These are phyloP conservation scores for Stramonita haemastoma DNA, from an alignment of 2,888 invertebrate species.

Conservation along the genomic window DNA sequence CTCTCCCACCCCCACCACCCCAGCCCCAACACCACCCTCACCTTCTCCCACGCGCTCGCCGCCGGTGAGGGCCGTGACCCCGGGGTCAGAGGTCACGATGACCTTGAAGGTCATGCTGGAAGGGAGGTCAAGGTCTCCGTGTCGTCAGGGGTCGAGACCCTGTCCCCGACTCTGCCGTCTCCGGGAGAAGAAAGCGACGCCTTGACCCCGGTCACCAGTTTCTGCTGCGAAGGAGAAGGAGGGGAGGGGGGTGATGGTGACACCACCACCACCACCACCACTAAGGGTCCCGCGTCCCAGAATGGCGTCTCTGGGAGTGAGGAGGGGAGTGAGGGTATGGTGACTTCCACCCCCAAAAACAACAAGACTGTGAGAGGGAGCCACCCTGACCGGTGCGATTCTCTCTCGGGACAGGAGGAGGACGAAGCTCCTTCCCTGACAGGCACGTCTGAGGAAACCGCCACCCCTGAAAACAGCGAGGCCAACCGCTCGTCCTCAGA, in stretches of 20 bases:
- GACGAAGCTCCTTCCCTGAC: not conserved
- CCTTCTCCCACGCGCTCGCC: not conserved
- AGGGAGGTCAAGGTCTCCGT: not conserved
- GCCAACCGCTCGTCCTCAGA: not conserved
- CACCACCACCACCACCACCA: too few species aligned
- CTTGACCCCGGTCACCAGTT: constrained; percentile 34
- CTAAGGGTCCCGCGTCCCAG: not conserved
- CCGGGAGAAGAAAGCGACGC: constrained; percentile 23
- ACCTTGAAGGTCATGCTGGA: not conserved
- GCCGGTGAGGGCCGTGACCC: not conserved
- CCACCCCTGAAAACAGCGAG: not conserved
- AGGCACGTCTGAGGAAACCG: not conserved
- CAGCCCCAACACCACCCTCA: not conserved
- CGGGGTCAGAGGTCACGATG: not conserved
- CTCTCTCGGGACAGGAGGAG: not conserved
- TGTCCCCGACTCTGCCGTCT: not conserved
- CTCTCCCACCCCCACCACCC: too few species aligned
- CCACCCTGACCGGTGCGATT: not conserved
- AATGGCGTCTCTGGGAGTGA: not conserved
- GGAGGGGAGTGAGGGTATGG: not conserved
- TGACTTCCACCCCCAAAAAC: not conserved
- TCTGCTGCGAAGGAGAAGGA: constrained; percentile 22
- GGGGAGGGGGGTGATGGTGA: too few species aligned
- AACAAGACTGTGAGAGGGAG: not conserved
- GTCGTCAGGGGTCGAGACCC: not conserved